These are phyloP conservation scores for Gymnocheta viridis DNA, from an alignment of 2,888 invertebrate genomes.

Conservation along the genomic window DNA sequence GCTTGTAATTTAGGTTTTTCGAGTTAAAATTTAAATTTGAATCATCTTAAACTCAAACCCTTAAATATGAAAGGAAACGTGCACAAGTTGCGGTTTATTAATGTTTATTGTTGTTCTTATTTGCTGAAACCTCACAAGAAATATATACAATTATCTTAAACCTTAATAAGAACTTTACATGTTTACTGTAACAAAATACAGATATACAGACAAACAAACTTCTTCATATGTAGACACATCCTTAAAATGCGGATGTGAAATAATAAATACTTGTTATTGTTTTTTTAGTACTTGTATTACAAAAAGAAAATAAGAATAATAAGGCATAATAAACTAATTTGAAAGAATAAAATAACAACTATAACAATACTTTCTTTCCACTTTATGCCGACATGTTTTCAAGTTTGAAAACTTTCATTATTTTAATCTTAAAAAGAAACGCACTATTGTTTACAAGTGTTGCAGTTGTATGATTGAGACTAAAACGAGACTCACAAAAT, in stretches of 20 bases:
- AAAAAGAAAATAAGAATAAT: neutral
- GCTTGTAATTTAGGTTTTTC: neutral
- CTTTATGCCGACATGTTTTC: neutral
- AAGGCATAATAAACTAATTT: constrained; percentile 21
- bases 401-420: constrained; percentile 42
- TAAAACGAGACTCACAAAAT: neutral
- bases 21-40: constrained; percentile 10
- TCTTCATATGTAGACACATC: constrained; percentile 35
- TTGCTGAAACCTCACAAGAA: constrained; percentile 46
- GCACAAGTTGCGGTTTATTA: constrained; percentile 77
- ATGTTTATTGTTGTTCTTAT: constrained; percentile 60
- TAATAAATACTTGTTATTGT: constrained; percentile 58
- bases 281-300: constrained; percentile 26
- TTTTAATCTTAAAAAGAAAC: constrained; percentile 30
- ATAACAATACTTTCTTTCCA: neutral
- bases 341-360: constrained; percentile 15
- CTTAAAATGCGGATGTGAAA: constrained; percentile 66
- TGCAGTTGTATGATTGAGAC: neutral
- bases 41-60: constrained; percentile 46
- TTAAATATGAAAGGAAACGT: constrained; percentile 73
- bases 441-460: constrained; percentile 8
- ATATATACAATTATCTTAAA: constrained; percentile 51
- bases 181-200: constrained; percentile 18
- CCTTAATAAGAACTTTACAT: constrained; percentile 41
- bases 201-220: neutral